Percentiles rank a stretch among this genome's conserved stretches.
Conservation (phyloP, 2,113 vertebrate genomes). For the Megaceryle maxima region DNA sequence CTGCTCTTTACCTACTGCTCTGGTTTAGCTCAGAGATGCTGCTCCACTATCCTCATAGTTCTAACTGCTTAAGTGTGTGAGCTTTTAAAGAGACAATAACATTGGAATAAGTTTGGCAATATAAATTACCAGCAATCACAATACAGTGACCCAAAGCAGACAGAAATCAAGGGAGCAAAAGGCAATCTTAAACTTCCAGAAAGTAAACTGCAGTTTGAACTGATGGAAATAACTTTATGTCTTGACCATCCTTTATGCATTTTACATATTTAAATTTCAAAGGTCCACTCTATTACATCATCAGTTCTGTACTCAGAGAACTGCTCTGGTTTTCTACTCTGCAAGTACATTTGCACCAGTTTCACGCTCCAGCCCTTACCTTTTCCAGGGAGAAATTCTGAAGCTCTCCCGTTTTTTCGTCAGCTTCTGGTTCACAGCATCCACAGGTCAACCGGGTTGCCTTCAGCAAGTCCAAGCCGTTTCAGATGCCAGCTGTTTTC, state of each 20-base stretch:
- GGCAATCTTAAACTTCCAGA: background rate
- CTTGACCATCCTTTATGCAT: background rate
- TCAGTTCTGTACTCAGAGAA: background rate
- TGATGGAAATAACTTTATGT: fast-evolving
- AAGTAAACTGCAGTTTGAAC: background rate
- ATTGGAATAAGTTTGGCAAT: background rate
- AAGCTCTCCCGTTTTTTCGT: background rate
- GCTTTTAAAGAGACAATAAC: conserved; percentile 23
- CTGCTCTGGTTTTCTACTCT: background rate
- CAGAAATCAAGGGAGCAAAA: background rate
- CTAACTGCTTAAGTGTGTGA: background rate
- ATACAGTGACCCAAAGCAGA: background rate
- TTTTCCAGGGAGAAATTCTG: background rate
- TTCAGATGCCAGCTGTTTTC: background rate
- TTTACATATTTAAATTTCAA: background rate
- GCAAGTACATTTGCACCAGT: background rate
- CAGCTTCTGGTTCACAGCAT: conserved; percentile 43
- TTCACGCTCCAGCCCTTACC: background rate
- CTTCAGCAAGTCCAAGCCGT: background rate
- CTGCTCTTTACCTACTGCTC: conserved; percentile 47
- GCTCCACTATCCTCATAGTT: conserved; percentile 55
- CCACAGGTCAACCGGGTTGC: background rate
- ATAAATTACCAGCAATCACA: background rate
- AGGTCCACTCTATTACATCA: background rate
- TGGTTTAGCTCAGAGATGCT: conserved; percentile 32